phyloP scores from a whole-genome alignment of 2,113 vertebrate genomes.

The Gavialis gangeticus region DNA sequence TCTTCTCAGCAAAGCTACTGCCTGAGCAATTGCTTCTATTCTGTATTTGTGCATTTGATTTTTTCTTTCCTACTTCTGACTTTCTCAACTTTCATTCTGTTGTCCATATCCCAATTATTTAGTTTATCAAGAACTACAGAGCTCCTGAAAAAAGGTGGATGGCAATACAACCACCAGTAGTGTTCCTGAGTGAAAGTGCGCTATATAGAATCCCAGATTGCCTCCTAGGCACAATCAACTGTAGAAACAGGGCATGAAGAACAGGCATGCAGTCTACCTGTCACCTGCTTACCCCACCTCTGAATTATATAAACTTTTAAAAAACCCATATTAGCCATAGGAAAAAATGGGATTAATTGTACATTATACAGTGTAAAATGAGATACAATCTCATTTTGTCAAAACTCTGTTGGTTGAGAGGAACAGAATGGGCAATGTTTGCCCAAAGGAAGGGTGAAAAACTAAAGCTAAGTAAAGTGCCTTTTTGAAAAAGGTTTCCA shows the following conservation, averaged over 20 bases:
- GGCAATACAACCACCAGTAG: no score
- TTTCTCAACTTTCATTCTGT: no score
- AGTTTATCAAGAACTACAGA: no score
- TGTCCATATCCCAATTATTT: no score
- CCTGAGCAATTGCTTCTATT: no score
- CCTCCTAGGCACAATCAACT: neutral
- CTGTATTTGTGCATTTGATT: no score
- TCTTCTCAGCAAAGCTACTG: no score
- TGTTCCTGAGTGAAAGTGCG: neutral
- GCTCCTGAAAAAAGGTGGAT: no score
- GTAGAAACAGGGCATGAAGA: slow-evolving; percentile 19
- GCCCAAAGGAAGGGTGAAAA: neutral
- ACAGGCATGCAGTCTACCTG: neutral
- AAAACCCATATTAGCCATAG: neutral
- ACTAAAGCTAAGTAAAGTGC: neutral
- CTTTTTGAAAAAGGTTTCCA: neutral
- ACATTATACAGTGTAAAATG: neutral
- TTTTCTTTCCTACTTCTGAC: no score
- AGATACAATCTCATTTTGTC: neutral
- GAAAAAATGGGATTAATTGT: neutral
- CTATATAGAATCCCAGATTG: neutral
- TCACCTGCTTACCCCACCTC: neutral
- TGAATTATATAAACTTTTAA: slow-evolving; percentile 11
- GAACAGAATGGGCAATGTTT: neutral
- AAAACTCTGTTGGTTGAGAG: neutral